phyloP scores from a whole-genome alignment of 2,888 invertebrate genomes.

The Onchidella celtica region DNA sequence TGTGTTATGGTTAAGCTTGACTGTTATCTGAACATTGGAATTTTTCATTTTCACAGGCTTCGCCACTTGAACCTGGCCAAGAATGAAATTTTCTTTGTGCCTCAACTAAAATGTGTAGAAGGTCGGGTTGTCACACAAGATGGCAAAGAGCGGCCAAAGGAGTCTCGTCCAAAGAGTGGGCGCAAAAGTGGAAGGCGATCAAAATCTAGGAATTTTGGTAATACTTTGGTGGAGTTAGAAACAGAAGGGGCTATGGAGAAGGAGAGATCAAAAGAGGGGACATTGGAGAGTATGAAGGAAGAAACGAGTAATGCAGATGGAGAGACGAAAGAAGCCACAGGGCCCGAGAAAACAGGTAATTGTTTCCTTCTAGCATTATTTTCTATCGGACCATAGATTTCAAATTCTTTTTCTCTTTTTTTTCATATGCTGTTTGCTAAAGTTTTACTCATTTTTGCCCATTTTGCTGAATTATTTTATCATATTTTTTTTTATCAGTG shows the following conservation, averaged over 20 bases:
- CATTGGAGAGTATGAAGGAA: neutral
- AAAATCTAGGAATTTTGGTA: slow-evolving; percentile 14
- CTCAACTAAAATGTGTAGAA: slow-evolving; percentile 75
- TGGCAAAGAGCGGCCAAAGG: neutral
- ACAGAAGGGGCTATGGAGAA: slow-evolving; percentile 30
- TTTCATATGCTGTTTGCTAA: neutral
- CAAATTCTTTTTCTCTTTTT: neutral
- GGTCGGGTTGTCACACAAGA: slow-evolving; percentile 71
- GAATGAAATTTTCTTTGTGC: slow-evolving; percentile 76
- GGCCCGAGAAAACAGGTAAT: neutral
- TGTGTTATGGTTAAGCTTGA: too few relatives aligned
- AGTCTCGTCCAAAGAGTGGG: slow-evolving; percentile 19
- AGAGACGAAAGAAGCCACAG: slow-evolving; percentile 5
- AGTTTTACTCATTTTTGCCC: too few relatives aligned
- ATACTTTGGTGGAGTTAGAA: neutral
- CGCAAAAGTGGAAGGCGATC: slow-evolving; percentile 31
- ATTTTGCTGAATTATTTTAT: too few relatives aligned
- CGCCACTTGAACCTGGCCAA: slow-evolving; percentile 76
- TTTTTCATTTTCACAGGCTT: too few relatives aligned
- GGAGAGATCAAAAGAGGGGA: slow-evolving; percentile 32
- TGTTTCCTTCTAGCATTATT: neutral
- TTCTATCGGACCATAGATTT: neutral
- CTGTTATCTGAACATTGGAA: too few relatives aligned
- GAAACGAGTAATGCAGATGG: neutral
- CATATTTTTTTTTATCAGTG: too few relatives aligned